A percentile compares a stretch with the other conserved stretches of the same genome.
Evolutionary conservation across 2,888 invertebrate species (phyloP).

Genomic region (Gryllus longicercus): DNA sequence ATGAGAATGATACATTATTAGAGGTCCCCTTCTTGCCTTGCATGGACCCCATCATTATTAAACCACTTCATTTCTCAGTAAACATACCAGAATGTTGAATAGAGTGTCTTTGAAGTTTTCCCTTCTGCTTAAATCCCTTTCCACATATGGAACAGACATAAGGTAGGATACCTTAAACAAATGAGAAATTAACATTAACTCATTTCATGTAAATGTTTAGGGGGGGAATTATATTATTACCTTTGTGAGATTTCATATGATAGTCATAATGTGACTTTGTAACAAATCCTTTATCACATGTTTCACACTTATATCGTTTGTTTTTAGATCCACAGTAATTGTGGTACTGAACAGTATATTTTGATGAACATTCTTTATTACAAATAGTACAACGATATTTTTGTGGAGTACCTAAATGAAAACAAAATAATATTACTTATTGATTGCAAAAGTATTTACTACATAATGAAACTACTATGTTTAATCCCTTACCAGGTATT

Average conservation of each 20-base stretch:
- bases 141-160: conserved; percentile 61
- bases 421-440: not conserved
- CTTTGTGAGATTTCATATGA: conserved; percentile 65
- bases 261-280: conserved; percentile 69
- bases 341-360: conserved; percentile 40
- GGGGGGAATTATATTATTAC: conserved; percentile 44
- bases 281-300: conserved; percentile 61
- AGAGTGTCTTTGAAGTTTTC: conserved; percentile 68
- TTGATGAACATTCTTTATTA: conserved; percentile 22
- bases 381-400: conserved; percentile 3
- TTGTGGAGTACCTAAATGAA: conserved; percentile 4
- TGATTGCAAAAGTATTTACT: conserved; percentile 61
- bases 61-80: conserved; percentile 24
- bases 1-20: too few species aligned
- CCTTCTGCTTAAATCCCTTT: conserved; percentile 65
- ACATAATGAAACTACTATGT: conserved; percentile 57
- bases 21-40: too few species aligned
- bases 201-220: not conserved
- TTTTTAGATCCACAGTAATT: conserved; percentile 41
- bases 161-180: conserved; percentile 47
- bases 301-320: conserved; percentile 52
- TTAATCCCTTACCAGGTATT: not conserved
- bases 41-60: too few species aligned
- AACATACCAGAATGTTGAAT: conserved; percentile 56
- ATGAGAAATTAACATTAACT: not conserved